These are phyloP conservation scores for Hypercompe scribonia DNA, from an alignment of 2,888 invertebrate species.

Conservation along the genomic window DNA sequence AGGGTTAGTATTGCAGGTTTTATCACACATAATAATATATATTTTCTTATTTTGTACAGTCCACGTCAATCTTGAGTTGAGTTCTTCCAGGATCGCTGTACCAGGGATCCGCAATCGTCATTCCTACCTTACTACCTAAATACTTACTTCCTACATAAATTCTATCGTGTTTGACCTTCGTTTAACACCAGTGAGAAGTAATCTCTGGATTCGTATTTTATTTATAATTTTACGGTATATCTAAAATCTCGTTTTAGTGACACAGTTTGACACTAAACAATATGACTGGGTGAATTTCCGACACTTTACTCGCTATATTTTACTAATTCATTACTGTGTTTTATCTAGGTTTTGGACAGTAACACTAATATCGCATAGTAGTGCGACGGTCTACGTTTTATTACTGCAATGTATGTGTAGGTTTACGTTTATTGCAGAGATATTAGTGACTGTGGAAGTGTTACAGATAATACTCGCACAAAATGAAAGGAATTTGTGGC, in stretches of 20 bases:
- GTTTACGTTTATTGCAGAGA: not conserved
- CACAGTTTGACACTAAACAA: slow-evolving; percentile 36
- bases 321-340: slow-evolving; percentile 32
- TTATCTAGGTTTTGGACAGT: slow-evolving; percentile 21
- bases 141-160: not conserved
- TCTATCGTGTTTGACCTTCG: not conserved
- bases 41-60: not conserved
- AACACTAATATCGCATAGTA: slow-evolving; percentile 27
- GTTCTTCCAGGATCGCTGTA: not conserved
- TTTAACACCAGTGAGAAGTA: not conserved
- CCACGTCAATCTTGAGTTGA: not conserved
- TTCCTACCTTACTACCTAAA: too few species aligned
- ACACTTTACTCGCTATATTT: slow-evolving; percentile 22
- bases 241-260: slow-evolving; percentile 28
- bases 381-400: slow-evolving; percentile 13
- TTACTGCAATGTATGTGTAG: slow-evolving; percentile 8
- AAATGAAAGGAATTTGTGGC: not conserved
- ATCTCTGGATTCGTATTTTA: slow-evolving; percentile 2
- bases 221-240: slow-evolving; percentile 26
- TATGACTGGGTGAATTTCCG: slow-evolving; percentile 22
- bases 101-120: too few species aligned
- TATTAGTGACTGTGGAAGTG: not conserved
- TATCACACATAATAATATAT: too few species aligned
- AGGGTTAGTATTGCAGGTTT: too few species aligned
- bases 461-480: not conserved